Evolutionary conservation across 2,888 invertebrate genomes (phyloP), one percentile per base, ranked within the genome.

Genomic region (Sinhomidia bicolor): DNA sequence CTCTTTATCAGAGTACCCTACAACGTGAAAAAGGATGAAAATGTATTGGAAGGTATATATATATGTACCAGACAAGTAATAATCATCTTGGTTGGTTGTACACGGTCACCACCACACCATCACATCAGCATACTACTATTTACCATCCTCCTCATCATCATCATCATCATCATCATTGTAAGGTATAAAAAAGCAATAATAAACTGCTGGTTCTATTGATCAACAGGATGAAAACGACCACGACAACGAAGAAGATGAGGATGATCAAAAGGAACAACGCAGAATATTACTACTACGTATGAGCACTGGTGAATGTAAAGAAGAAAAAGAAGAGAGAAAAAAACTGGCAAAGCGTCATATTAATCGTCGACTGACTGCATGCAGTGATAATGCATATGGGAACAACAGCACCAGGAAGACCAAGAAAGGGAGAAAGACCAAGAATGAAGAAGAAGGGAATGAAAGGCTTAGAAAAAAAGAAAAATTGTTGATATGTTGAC

Each of bases 131-230:
- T n/a, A n/a, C n/a, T n/a, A n/a, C n/a, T n/a, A n/a, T n/a, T n/a
- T n/a, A n/a, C n/a, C n/a, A n/a, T n/a, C n/a, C n/a, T n/a, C n/a
- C n/a, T n/a, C n/a, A n/a, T n/a, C n/a, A n/a, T n/a, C n/a, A n/a
- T n/a, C n/a, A n/a, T n/a, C 47, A 47, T 47, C 47, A 62, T 62
- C 29, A 62, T 62, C 62, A 62, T 65, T 1, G 10, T 12, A 71
- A 36, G 10, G 12, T 47, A 23, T 26, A 7, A 29, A 14, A 26
- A 62, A 4, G 12, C 62, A 29, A 62, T 29, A 26, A 60, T n/a
- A 44, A 71, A 36, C 41, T 71, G 68, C 41, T 71, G 68, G 68
- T 44, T 36, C 17, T 71, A 20, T 44, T 71, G 41, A 71, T 71
- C 41, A 71, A 9, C 20, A 10, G n/a, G n/a, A n/a, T n/a, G n/a